phyloP scores from a whole-genome alignment of 2,888 invertebrate species.

The Drosophila formosana region DNA sequence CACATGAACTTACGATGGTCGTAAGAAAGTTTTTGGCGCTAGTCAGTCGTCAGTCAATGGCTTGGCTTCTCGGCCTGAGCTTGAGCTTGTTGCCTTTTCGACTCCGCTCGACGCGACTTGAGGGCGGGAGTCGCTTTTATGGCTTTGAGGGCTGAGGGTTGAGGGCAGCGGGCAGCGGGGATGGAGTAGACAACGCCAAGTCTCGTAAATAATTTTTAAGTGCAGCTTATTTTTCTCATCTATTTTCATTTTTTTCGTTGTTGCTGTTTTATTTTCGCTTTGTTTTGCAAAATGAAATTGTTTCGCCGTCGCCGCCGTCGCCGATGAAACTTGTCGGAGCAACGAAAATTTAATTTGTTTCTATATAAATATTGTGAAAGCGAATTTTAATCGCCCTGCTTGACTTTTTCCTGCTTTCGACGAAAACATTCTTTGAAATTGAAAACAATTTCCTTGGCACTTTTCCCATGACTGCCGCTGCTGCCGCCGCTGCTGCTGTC shows the following conservation, averaged over 20 bases:
- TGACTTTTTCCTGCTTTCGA: slow-evolving; percentile 50
- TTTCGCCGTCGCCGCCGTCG: slow-evolving; percentile 53
- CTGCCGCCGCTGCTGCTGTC: slow-evolving; percentile 23
- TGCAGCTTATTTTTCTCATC: slow-evolving; percentile 66
- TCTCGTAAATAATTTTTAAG: slow-evolving; percentile 76
- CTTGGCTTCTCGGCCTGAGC: slow-evolving; percentile 26
- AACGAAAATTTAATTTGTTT: slow-evolving; percentile 75
- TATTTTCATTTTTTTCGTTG: slow-evolving; percentile 42
- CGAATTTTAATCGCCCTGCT: slow-evolving; percentile 73
- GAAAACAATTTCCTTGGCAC: slow-evolving; percentile 78
- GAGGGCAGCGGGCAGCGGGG: slow-evolving; percentile 12
- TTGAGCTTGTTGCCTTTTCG: slow-evolving; percentile 6
- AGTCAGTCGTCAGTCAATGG: slow-evolving; percentile 70
- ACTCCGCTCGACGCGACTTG: slow-evolving; percentile 6
- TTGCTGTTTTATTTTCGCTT: slow-evolving; percentile 42
- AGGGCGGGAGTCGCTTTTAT: slow-evolving; percentile 53
- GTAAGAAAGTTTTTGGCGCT: slow-evolving; percentile 48
- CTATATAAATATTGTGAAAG: slow-evolving; percentile 78
- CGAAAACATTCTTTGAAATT: slow-evolving; percentile 69
- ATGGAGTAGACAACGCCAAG: slow-evolving; percentile 11
- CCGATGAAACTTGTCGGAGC: slow-evolving; percentile 64
- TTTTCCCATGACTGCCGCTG: slow-evolving; percentile 33
- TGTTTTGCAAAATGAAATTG: slow-evolving; percentile 77
- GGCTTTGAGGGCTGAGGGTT: slow-evolving; percentile 34
- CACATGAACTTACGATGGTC: slow-evolving; percentile 10